These are phyloP conservation scores for Zosterops borbonicus DNA, from an alignment of 2,113 vertebrate genomes.

Conservation along the genomic window DNA sequence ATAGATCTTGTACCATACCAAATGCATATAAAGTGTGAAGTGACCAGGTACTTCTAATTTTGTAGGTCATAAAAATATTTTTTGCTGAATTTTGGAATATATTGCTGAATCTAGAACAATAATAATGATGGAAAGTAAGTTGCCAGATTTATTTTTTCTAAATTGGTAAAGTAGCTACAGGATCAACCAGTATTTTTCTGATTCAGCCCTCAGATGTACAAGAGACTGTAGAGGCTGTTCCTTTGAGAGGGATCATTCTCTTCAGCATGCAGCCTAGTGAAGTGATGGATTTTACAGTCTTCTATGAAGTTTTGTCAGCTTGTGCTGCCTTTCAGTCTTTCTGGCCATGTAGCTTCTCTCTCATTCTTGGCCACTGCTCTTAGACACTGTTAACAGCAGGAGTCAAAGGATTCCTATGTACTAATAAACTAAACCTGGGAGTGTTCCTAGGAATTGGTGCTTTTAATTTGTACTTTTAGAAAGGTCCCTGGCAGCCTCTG, in stretches of 20 bases:
- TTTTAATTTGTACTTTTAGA: neutral
- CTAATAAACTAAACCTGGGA: neutral
- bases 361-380: neutral
- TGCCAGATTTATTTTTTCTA: neutral
- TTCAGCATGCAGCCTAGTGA: neutral
- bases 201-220: neutral
- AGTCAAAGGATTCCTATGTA: neutral
- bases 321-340: neutral
- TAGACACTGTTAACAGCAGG: neutral
- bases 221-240: neutral
- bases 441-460: neutral
- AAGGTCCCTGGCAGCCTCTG: neutral
- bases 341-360: neutral
- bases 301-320: neutral
- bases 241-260: neutral
- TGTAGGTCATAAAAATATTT: neutral
- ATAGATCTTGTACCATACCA: neutral
- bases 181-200: neutral
- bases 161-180: neutral
- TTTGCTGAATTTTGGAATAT: neutral
- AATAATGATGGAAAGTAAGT: neutral
- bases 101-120: neutral
- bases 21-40: neutral
- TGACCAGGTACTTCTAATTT: neutral
- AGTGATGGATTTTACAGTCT: neutral